These are phyloP conservation scores for Carassius gibelio DNA, from an alignment of 2,113 vertebrate genomes.

Conservation along the genomic window DNA sequence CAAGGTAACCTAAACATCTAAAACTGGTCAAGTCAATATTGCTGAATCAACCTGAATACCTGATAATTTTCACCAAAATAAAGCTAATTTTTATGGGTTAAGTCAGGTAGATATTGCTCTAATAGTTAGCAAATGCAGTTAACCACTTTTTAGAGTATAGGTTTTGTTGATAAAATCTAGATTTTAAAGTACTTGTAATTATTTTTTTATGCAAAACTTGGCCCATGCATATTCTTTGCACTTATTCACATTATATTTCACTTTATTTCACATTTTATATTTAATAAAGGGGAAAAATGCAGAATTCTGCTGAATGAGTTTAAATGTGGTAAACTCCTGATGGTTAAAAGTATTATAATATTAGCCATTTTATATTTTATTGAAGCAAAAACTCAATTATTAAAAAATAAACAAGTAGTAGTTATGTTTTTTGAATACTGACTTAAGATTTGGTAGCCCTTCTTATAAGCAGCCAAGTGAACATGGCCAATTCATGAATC, in stretches of 20 bases:
- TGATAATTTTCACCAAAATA: neutral
- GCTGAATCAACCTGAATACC: neutral
- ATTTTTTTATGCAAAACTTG: neutral
- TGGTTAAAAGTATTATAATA: neutral
- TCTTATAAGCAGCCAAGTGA: neutral
- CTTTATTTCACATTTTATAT: too few species aligned
- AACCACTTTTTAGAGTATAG: neutral
- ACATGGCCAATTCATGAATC: neutral
- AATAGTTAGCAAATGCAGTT: too few species aligned
- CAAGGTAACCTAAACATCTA: neutral
- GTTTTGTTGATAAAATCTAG: slow-evolving; percentile 4
- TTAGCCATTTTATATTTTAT: neutral
- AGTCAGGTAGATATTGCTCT: neutral
- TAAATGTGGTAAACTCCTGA: neutral
- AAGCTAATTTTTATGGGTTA: neutral
- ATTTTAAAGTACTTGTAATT: neutral
- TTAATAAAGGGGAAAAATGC: neutral
- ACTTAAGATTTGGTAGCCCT: neutral
- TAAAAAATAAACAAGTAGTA: neutral
- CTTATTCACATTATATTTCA: neutral
- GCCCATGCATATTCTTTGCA: neutral
- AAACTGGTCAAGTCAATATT: neutral
- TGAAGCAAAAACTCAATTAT: neutral
- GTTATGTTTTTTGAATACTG: neutral
- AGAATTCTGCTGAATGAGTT: neutral